A percentile compares a stretch with the other conserved stretches of the same genome.
These are phyloP conservation scores for Caenorhabditis becei DNA, from an alignment of 2,888 invertebrate genomes.

Conservation along the genomic window DNA sequence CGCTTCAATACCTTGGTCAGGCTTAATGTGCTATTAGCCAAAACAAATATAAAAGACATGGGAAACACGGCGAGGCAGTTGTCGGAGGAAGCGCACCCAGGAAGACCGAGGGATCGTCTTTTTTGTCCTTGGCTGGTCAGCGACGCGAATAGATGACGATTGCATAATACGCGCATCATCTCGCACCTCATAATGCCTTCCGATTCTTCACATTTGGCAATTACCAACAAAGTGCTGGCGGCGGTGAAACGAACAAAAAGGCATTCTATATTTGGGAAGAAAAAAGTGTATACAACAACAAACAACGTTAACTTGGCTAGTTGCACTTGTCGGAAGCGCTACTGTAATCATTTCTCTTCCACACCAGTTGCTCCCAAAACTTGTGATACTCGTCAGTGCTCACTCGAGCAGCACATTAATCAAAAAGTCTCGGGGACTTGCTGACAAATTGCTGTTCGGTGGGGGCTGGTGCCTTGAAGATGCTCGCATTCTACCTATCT, in stretches of 20 bases:
- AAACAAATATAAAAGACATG: slow-evolving; percentile 62
- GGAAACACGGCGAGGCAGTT: slow-evolving; percentile 28
- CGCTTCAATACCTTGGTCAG: slow-evolving; percentile 51
- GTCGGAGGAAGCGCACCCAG: slow-evolving; percentile 13
- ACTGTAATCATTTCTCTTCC: slow-evolving; percentile 49
- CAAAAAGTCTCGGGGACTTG: slow-evolving; percentile 49
- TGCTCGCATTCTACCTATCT: slow-evolving; percentile 51
- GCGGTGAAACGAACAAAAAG: slow-evolving; percentile 5
- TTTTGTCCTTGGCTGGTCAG: slow-evolving; percentile 65
- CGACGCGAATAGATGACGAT: slow-evolving; percentile 63
- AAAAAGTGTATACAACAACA: slow-evolving; percentile 9
- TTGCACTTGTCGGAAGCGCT: slow-evolving; percentile 51
- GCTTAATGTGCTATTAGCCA: slow-evolving; percentile 62
- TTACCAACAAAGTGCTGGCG: slow-evolving; percentile 41
- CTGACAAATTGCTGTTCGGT: slow-evolving; percentile 63
- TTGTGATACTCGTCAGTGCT: slow-evolving; percentile 33
- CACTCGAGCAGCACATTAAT: slow-evolving; percentile 51
- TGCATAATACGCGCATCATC: slow-evolving; percentile 64
- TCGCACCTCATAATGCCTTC: slow-evolving; percentile 59
- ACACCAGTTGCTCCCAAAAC: slow-evolving; percentile 48
- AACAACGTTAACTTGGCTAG: slow-evolving; percentile 35
- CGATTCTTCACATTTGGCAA: slow-evolving; percentile 22
- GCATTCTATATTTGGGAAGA: slow-evolving; percentile 23
- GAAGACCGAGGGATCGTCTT: slow-evolving; percentile 16
- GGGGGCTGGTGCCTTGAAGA: slow-evolving; percentile 18